Evolutionary conservation across 2,797 vertebrate species (phyloP), one percentile per base, ranked within the genome.

Genomic region (Acipenser transmontanus): DNA sequence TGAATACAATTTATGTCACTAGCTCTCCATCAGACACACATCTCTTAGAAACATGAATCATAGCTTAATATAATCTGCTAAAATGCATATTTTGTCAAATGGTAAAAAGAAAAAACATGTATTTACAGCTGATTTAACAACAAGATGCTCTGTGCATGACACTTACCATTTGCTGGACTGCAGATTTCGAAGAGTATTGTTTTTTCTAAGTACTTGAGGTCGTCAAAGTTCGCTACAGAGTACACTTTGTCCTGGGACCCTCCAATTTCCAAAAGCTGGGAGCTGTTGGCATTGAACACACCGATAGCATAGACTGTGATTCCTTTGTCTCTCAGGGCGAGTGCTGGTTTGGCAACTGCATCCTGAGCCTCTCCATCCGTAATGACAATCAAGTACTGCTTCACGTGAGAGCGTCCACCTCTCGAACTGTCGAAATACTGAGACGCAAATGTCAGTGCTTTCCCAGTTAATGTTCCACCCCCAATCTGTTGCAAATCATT

Each of bases 361-460:
- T 95, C 94, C 1, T 90, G 76, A 4, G 93, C 81, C 62, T 74
- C 78, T 0, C 92, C 93, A 1, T 94, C 93, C 0, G 94, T 95
- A 59, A 95, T 83, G 48, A 95, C 74, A 8, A 96, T 78, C 47
- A 95, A 77, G 63, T 89, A 81, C 78, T 93, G 88, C 12, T 74
- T 87, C 59, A 89, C 69, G 0, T 62, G 14, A 0, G 83, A 72
- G 20, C 93, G 71, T 4, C 86, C 82, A 66, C 87, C 82, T 6
- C 9, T 2, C 7, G 47, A 0, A 17, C 49, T 1, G 50, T 78
- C 77, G 59, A 84, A 87, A 62, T 81, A 78, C 70, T 72, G 1
- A 0, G 76, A 70, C 17, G 81, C 50, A 9, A 66, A 70, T 0
- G 7, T 59, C 20, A 95, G 82, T 9, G 93, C 93, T 8, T 2